Conservation (phyloP, 2,888 invertebrate genomes). For the Lepidocyrtinus sp. region DNA sequence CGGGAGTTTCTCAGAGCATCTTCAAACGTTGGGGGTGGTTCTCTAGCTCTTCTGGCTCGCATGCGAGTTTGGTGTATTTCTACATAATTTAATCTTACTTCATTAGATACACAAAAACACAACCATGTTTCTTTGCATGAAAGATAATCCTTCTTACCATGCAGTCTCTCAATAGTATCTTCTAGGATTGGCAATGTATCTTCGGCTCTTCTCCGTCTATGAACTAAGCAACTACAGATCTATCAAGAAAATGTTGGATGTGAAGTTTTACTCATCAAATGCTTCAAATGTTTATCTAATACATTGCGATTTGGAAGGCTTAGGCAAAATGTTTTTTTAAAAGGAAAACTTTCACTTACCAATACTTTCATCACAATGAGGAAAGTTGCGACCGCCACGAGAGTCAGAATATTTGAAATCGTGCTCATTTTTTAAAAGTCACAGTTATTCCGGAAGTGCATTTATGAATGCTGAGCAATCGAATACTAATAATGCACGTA, state of each 20-base stretch:
- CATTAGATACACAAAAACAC: neutral
- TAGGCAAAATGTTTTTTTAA: neutral
- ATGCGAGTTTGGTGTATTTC: slow-evolving; percentile 44
- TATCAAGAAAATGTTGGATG: slow-evolving; percentile 7
- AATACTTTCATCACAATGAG: slow-evolving; percentile 38
- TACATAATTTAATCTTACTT: neutral
- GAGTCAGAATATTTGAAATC: neutral
- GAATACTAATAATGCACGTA: neutral
- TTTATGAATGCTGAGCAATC: neutral
- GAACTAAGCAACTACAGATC: slow-evolving; percentile 46
- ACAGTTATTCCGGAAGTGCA: neutral
- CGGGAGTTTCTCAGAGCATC: slow-evolving; percentile 46
- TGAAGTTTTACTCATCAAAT: neutral
- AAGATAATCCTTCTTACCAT: slow-evolving; percentile 17
- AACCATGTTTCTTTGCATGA: neutral
- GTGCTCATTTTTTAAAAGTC: neutral
- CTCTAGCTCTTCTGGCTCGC: slow-evolving; percentile 33
- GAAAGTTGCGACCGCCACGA: slow-evolving; percentile 16
- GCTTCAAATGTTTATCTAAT: neutral
- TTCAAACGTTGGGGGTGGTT: slow-evolving; percentile 55
- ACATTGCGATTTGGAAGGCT: neutral
- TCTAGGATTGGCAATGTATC: slow-evolving; percentile 39
- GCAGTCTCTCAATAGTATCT: slow-evolving; percentile 26
- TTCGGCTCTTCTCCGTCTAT: slow-evolving; percentile 11
- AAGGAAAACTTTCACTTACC: slow-evolving; percentile 17